A percentile compares a stretch with the other conserved stretches of the same genome.
These are phyloP conservation scores for Synanthedon vespiformis DNA, from an alignment of 2,888 invertebrate genomes.

Conservation along the genomic window DNA sequence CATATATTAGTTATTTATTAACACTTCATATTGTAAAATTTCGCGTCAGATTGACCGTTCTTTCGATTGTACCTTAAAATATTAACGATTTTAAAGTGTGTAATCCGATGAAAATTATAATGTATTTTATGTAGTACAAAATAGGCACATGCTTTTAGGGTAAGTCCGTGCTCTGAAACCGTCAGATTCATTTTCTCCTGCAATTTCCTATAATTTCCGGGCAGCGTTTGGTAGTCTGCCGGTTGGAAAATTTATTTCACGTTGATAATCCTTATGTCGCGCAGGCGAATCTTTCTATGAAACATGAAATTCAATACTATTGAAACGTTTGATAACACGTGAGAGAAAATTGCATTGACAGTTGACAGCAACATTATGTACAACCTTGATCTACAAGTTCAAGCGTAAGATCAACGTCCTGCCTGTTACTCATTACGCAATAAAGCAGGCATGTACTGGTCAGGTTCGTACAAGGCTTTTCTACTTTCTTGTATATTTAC, in stretches of 20 bases:
- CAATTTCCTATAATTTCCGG: conserved; percentile 72
- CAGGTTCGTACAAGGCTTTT: no score
- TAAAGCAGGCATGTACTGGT: conserved; percentile 6
- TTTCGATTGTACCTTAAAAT: no score
- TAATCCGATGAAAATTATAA: no score
- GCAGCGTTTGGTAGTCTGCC: conserved; percentile 52
- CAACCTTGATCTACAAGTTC: conserved; percentile 33
- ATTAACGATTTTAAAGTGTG: no score
- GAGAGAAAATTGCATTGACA: not conserved
- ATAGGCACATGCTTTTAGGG: not conserved
- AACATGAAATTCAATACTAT: not conserved
- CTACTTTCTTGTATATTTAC: no score
- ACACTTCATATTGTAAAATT: no score
- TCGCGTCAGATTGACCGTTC: no score
- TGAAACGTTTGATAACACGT: not conserved
- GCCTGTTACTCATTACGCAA: conserved; percentile 37
- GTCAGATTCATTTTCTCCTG: conserved; percentile 67
- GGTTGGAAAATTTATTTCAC: conserved; percentile 56
- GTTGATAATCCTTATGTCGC: conserved; percentile 22
- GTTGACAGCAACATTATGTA: not conserved
- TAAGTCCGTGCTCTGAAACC: conserved; percentile 48
- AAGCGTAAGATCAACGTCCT: conserved; percentile 58
- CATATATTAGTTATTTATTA: no score
- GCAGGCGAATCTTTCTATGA: not conserved
- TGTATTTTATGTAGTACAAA: no score